Percentiles rank a stretch among this genome's conserved stretches.
Evolutionary conservation across 2,888 invertebrate species (phyloP).

Genomic region (Clunio marinus): DNA sequence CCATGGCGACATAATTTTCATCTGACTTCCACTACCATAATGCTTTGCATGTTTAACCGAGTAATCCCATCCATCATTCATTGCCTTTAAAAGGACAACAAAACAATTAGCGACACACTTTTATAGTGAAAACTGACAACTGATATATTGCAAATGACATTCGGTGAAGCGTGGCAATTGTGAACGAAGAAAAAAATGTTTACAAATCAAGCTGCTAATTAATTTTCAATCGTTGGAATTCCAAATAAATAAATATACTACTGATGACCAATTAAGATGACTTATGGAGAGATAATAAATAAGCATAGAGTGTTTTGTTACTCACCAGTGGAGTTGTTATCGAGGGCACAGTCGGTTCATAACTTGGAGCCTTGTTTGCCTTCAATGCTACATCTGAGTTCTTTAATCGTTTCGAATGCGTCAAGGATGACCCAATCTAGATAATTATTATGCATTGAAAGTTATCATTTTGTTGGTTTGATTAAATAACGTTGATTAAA

Average conservation of each 20-base stretch:
- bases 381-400: constrained; percentile 18
- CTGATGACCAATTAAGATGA: neutral
- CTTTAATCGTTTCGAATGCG: constrained; percentile 18
- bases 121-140: no score
- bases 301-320: no score
- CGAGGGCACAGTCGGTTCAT: constrained; percentile 29
- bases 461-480: neutral
- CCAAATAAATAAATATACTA: neutral
- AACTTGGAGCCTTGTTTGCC: constrained; percentile 15
- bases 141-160: neutral
- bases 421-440: constrained; percentile 31
- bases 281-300: neutral
- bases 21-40: constrained; percentile 35
- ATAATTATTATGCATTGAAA: neutral
- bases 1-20: constrained; percentile 28
- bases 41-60: constrained; percentile 42
- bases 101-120: constrained; percentile 1
- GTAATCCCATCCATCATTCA: constrained; percentile 43
- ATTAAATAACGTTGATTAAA: constrained; percentile 1
- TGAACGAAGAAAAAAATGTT: neutral
- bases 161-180: neutral
- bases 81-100: constrained; percentile 24
- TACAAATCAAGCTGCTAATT: neutral
- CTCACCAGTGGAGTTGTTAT: constrained; percentile 24
- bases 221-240: neutral